A percentile compares a stretch with the other conserved stretches of the same genome.
Conservation (phyloP, 2,113 vertebrate species). For the Strigops habroptila region DNA sequence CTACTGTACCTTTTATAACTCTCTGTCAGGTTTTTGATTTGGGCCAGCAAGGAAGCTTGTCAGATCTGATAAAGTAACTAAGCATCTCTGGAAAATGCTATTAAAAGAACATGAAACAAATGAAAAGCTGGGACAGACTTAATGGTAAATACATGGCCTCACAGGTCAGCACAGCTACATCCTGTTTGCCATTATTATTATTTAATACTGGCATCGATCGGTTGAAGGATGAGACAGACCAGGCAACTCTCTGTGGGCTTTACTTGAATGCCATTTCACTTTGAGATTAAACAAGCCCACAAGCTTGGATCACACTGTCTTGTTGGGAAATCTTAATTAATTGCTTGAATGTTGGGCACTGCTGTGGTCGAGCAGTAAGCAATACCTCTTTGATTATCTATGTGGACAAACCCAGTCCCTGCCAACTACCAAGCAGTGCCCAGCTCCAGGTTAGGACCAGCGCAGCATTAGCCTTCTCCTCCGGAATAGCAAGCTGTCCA, state of each 20-base stretch:
- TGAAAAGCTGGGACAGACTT: constrained; percentile 36
- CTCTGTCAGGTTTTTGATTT: constrained; percentile 16
- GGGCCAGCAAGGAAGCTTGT: constrained; percentile 28
- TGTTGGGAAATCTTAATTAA: not conserved
- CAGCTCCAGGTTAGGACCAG: not conserved
- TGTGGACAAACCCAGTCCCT: not conserved
- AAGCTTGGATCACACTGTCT: not conserved
- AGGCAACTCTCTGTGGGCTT: not conserved
- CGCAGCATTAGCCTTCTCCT: not conserved
- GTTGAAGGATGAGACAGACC: constrained; percentile 6
- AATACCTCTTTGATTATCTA: not conserved
- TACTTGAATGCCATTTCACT: not conserved
- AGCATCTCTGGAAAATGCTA: constrained; percentile 46
- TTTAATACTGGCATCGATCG: constrained; percentile 29
- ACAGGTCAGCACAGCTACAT: constrained; percentile 13
- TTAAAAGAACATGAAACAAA: constrained; percentile 48
- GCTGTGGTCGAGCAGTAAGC: not conserved
- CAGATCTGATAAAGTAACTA: constrained; percentile 5
- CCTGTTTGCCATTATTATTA: constrained; percentile 11
- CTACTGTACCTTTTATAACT: not conserved
- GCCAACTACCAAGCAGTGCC: not conserved
- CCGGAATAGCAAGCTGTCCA: not conserved
- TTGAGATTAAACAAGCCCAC: not conserved
- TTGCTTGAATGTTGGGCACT: not conserved
- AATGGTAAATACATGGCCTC: not conserved